Base-by-base conservation (phyloP, 2,888 invertebrate genomes). In the Hecatera dysodea region DNA sequence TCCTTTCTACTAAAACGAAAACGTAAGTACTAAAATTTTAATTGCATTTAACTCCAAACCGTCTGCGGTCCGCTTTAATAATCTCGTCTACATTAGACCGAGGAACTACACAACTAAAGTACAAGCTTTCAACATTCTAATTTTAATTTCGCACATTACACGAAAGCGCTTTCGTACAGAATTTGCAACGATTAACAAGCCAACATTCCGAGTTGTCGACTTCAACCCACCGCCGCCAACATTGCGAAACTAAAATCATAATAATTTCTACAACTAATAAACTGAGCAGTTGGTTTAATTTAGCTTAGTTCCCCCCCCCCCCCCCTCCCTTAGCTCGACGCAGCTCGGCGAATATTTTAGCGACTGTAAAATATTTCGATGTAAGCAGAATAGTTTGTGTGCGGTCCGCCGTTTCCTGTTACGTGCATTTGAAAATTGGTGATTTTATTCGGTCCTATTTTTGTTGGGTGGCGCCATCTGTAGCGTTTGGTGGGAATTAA, bases 331-430 rank as follows among this genome's bases (percentile, higher is more conserved):
- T 44, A 52, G 56, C 72, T 65, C 72, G 72, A 65, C 64, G 61
- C 70, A n/a, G 63, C 69, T 81, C 70, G 52, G 67, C 72, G 81
- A 84, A 86, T 84, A 85, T 87, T 88, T 85, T 74, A 82, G 82
- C 63, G 64, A 75, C 65, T 69, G 75, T 87, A 84, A 82, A 86
- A 87, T 87, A 87, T 86, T 86, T 84, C 70, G 74, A 70, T 81
- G 85, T 86, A 86, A 83, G 80, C 80, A 78, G 70, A 81, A 79
- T 80, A 76, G 73, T 80, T 80, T 71, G 70, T 68, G 60, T 77
- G 75, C 75, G 80, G 75, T 60, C n/a, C 53, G 29, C 50, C 53
- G 75, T 71, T 79, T 81, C 72, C 85, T 74, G 81, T 83, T 68
- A 76, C 66, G 75, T 62, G 63, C 62, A 78, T 77, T 79, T 81